phyloP scores from a whole-genome alignment of 2,113 vertebrate genomes.

The Nothocercus julius region DNA sequence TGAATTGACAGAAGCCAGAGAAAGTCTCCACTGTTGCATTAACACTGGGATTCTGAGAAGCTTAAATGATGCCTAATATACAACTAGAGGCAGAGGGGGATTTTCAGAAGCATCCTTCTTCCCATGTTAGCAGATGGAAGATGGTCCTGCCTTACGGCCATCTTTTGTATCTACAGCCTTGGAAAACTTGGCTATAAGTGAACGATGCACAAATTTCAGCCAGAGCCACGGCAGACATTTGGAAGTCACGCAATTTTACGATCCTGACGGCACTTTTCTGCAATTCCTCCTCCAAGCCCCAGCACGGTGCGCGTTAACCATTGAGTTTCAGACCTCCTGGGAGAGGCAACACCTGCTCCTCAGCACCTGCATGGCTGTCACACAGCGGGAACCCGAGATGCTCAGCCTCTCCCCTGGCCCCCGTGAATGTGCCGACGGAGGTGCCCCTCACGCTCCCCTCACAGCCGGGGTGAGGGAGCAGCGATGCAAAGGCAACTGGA shows the following conservation, averaged over 20 bases:
- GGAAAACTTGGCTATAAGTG: not conserved
- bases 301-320: too few species aligned
- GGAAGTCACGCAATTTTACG: not conserved
- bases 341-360: too few species aligned
- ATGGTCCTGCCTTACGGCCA: accelerated
- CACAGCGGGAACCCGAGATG: too few species aligned
- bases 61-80: not conserved
- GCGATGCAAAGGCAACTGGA: too few species aligned
- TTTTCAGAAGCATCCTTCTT: accelerated
- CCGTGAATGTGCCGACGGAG: too few species aligned
- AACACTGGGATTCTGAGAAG: not conserved
- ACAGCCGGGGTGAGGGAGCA: too few species aligned
- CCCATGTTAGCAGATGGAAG: not conserved
- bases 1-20: not conserved
- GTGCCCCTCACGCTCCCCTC: too few species aligned
- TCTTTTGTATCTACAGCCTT: too few species aligned
- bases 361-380: too few species aligned
- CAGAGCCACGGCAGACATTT: not conserved
- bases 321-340: not conserved
- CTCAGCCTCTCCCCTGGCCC: not conserved
- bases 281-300: not conserved
- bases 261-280: not conserved
- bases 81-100: not conserved
- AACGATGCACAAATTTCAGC: not conserved
- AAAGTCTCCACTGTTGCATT: not conserved